Conservation (phyloP, 2,888 invertebrate species). For the Tinea semifulvella region DNA sequence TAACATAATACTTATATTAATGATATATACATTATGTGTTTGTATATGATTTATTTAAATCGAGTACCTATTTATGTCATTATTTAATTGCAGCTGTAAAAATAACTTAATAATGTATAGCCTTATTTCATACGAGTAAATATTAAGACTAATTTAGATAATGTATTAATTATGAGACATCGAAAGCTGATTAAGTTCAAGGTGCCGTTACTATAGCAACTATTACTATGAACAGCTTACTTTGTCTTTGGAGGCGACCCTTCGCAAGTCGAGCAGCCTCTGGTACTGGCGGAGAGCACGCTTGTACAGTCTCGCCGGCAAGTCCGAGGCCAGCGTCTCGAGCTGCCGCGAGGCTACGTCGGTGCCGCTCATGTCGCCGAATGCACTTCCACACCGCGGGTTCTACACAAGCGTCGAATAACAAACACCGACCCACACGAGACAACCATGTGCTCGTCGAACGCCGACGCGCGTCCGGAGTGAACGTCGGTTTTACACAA, state of each 20-base stretch:
- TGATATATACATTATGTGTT: too few relatives aligned
- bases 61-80: not conserved
- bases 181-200: not conserved
- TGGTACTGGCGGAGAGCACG: constrained; percentile 71
- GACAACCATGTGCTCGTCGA: constrained; percentile 27
- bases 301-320: constrained; percentile 62
- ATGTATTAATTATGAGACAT: not conserved
- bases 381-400: not conserved
- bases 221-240: constrained; percentile 35
- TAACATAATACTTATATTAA: too few relatives aligned
- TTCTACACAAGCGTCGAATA: not conserved
- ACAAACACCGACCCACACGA: constrained; percentile 24
- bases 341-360: constrained; percentile 49
- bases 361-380: constrained; percentile 22
- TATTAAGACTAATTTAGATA: not conserved
- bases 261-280: constrained; percentile 65
- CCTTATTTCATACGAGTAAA: not conserved
- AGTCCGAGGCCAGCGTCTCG: constrained; percentile 36
- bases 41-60: too few relatives aligned
- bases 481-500: constrained; percentile 56
- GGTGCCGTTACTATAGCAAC: constrained; percentile 9
- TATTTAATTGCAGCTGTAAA: not conserved
- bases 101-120: not conserved
- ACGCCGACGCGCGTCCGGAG: constrained; percentile 60
- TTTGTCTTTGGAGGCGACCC: constrained; percentile 60